Evolutionary conservation across 2,113 vertebrate genomes (phyloP).

Genomic region (Sebastes fasciatus): DNA sequence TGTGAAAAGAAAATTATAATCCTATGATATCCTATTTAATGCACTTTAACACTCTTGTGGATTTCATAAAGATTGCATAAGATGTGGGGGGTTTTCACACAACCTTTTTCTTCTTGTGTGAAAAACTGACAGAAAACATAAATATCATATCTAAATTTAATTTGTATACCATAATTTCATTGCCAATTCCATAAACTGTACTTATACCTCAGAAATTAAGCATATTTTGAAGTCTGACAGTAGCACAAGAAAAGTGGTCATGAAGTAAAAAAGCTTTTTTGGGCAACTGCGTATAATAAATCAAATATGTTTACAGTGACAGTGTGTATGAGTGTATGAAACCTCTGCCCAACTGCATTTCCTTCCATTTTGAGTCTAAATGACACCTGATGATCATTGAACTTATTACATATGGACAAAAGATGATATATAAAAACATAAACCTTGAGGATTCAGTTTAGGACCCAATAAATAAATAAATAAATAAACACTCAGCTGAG

Average conservation of each 20-base stretch:
- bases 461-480: conserved; percentile 19
- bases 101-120: not conserved
- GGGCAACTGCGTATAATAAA: conserved; percentile 60
- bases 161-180: not conserved
- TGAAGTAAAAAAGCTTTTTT: conserved; percentile 59
- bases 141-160: not conserved
- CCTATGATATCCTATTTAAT: conserved; percentile 1
- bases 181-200: not conserved
- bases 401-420: conserved; percentile 50
- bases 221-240: conserved; percentile 30
- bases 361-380: conserved; percentile 42
- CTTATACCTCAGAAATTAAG: conserved; percentile 3
- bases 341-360: conserved; percentile 29
- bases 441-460: conserved; percentile 17
- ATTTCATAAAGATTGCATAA: conserved; percentile 20
- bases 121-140: not conserved
- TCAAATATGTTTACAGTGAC: conserved; percentile 60
- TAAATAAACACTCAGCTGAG: conserved; percentile 27
- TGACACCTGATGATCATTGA: conserved; percentile 57
- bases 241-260: conserved; percentile 51
- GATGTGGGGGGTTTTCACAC: conserved; percentile 9
- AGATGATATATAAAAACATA: conserved; percentile 32
- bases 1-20: conserved; percentile 14
- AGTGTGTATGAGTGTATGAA: conserved; percentile 42
- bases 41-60: not conserved